Conservation (phyloP, 1,140 invertebrate genomes). For the Battus philenor region DNA sequence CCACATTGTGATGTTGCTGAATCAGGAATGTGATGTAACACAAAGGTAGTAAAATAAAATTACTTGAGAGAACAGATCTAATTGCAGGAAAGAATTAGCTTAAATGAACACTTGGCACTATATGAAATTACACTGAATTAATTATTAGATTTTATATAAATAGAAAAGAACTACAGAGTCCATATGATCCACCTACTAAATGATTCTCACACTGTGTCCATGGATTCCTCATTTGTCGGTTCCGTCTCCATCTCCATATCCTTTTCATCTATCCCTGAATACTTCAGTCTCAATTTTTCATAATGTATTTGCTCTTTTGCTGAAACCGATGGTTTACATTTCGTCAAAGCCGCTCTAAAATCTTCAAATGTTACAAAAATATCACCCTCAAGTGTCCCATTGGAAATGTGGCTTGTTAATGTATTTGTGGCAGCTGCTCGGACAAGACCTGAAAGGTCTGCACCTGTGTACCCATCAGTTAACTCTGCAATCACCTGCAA, state of each 20-base stretch:
- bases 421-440: conserved; percentile 88
- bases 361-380: conserved; percentile 71
- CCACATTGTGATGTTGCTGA: neutral
- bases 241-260: conserved; percentile 75
- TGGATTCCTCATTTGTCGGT: conserved; percentile 63
- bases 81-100: conserved; percentile 1
- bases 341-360: conserved; percentile 80
- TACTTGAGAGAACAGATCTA: conserved; percentile 9
- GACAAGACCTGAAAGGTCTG: conserved; percentile 88
- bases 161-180: conserved; percentile 26
- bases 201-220: conserved; percentile 66
- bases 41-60: neutral
- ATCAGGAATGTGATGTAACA: neutral
- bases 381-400: conserved; percentile 46
- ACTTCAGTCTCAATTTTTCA: conserved; percentile 76
- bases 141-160: conserved; percentile 23
- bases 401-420: conserved; percentile 77
- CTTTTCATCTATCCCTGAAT: conserved; percentile 68
- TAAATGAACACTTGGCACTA: conserved; percentile 35
- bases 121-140: conserved; percentile 31
- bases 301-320: conserved; percentile 81
- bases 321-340: conserved; percentile 88
- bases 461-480: conserved; percentile 91
- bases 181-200: conserved; percentile 32
- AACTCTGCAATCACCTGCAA: conserved; percentile 82